phyloP scores from a whole-genome alignment of 2,888 invertebrate species.

The Spicauda simplicius region DNA sequence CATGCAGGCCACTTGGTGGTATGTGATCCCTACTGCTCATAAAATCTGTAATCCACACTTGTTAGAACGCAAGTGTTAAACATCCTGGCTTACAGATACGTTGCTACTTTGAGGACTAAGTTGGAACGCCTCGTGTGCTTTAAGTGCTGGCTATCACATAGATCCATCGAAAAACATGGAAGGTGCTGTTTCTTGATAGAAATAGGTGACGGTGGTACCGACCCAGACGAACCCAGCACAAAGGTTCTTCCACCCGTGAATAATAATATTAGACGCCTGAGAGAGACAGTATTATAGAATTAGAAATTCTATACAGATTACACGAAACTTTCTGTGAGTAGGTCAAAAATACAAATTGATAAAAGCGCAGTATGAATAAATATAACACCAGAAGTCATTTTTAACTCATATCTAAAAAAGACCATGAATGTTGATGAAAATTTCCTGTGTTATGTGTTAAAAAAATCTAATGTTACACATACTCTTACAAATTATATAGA shows the following conservation, averaged over 20 bases:
- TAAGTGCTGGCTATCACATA: background rate
- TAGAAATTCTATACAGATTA: too few relatives aligned
- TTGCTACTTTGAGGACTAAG: constrained; percentile 8
- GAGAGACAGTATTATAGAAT: background rate
- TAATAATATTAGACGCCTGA: background rate
- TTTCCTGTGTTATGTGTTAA: too few relatives aligned
- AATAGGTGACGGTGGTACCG: background rate
- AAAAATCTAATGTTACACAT: too few relatives aligned
- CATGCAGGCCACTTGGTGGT: background rate
- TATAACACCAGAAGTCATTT: too few relatives aligned
- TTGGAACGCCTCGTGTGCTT: constrained; percentile 11
- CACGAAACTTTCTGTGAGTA: too few relatives aligned
- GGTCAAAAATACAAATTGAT: too few relatives aligned
- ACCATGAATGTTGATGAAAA: too few relatives aligned
- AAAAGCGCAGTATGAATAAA: too few relatives aligned
- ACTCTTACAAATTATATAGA: too few relatives aligned
- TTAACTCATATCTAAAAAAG: too few relatives aligned
- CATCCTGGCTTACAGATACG: background rate
- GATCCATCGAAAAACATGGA: background rate
- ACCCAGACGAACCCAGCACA: background rate
- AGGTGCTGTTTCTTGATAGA: background rate
- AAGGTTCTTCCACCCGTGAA: background rate
- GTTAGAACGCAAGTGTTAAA: background rate
- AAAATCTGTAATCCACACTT: background rate
- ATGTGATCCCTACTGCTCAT: background rate